Evolutionary conservation across 2,797 vertebrate species (phyloP).

Genomic region (Brachyalestes nurse): DNA sequence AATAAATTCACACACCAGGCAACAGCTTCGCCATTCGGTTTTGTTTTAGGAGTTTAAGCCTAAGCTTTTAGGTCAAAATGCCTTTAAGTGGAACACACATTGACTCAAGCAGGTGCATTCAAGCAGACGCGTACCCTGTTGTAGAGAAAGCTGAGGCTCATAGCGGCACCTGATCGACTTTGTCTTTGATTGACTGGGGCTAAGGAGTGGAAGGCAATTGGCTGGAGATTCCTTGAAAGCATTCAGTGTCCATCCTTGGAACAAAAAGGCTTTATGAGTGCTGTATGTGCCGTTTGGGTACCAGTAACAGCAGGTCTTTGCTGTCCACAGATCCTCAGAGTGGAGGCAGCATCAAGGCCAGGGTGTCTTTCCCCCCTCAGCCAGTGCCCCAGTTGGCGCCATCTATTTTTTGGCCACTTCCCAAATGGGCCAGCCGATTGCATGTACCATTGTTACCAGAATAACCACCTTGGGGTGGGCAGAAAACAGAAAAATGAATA

Average conservation of each 20-base stretch:
- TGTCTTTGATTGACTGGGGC: slow-evolving; percentile 68
- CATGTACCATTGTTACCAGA: slow-evolving; percentile 49
- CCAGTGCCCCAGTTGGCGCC: slow-evolving; percentile 22
- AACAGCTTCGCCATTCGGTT: not conserved
- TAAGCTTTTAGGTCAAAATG: too few relatives aligned
- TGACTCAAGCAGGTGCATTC: not conserved
- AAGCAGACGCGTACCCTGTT: not conserved
- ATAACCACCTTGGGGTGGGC: slow-evolving; percentile 36
- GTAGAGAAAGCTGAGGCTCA: not conserved
- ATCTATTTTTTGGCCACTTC: slow-evolving; percentile 42
- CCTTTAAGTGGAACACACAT: too few relatives aligned
- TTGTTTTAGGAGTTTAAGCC: too few relatives aligned
- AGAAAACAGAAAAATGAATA: slow-evolving; percentile 9
- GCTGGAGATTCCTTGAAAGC: slow-evolving; percentile 61
- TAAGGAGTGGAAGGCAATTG: slow-evolving; percentile 73
- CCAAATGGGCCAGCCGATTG: slow-evolving; percentile 41
- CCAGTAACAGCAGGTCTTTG: slow-evolving; percentile 37
- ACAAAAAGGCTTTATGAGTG: slow-evolving; percentile 27
- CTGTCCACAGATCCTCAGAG: not conserved
- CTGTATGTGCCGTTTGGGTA: slow-evolving; percentile 35
- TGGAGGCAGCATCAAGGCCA: slow-evolving; percentile 33
- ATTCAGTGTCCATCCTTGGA: slow-evolving; percentile 34
- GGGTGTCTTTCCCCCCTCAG: slow-evolving; percentile 30
- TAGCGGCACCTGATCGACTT: not conserved
- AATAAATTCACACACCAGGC: too few relatives aligned